Evolutionary conservation across 2,888 invertebrate genomes (phyloP), one percentile per base, ranked within the genome.

Genomic region (Capitulum mitella): DNA sequence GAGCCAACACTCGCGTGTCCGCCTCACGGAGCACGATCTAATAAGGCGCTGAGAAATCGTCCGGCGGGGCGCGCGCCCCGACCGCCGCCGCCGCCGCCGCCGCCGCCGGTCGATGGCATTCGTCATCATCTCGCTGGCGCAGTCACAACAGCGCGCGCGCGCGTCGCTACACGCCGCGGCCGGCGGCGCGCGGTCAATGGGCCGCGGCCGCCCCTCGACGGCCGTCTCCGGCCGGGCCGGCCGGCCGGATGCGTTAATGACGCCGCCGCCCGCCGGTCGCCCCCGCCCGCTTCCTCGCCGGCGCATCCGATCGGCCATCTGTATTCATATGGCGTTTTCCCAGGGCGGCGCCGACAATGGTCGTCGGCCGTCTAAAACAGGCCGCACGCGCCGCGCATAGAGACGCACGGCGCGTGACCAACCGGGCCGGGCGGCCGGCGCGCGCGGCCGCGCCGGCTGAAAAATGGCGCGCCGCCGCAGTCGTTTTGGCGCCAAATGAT

Each of bases 271-370:
- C 29, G 61, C 32, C n/a, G 16, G 29, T 16, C 32, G 61, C 32
- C 61, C 5, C 61, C 10, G 26, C 32, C 3, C n/a, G 29, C 61
- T 26, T 32, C 32, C 61, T 29, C 61, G 32, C 32, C 29, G n/a
- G 54, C 54, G 14, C 61, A 32, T 70, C 70, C 22, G 70, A 54
- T 54, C 70, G 16, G 22, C 70, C 37, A 70, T 70, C 37, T 70
- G 37, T 70, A 70, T 70, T 70, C 70, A 70, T 70, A 8, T 70
- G 70, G 37, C 70, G 70, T 70, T 70, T 70, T 70, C 70, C 70
- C 70, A 70, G 70, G 70, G 26, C 22, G 5, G 70, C 70, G 37
- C 2, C 37, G 37, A 37, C 37, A 37, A 70, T 37, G 70, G 29
- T 8, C 58, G 10, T 37, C 37, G 22, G 6, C 22, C 34, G 37